phyloP scores from a whole-genome alignment of 1,140 invertebrate genomes.

The Rhagoletis pomonella region DNA sequence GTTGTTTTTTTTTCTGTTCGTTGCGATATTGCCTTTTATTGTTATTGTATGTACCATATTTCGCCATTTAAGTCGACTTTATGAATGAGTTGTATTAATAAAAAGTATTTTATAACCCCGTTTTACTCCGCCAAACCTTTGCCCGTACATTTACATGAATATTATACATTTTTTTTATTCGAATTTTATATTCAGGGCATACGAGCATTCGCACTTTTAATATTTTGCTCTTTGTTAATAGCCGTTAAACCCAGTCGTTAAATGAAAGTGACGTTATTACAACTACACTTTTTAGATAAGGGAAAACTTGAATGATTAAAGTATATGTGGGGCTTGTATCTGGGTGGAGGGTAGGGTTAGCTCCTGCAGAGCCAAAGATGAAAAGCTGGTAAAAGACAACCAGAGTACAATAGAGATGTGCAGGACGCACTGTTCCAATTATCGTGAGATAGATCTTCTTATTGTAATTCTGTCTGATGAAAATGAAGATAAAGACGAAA shows the following conservation, averaged over 20 bases:
- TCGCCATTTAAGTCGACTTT: conserved; percentile 37
- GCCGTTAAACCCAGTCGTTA: conserved; percentile 4
- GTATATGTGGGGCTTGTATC: too few relatives aligned
- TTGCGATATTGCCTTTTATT: conserved; percentile 1
- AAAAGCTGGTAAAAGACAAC: too few relatives aligned
- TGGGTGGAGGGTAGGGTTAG: too few relatives aligned
- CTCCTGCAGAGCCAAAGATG: too few relatives aligned
- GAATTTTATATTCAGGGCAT: background rate
- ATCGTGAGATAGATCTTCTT: too few relatives aligned
- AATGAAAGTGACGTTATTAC: background rate
- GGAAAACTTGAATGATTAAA: too few relatives aligned
- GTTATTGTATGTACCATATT: conserved; percentile 18
- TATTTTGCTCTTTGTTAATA: background rate
- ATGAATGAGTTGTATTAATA: conserved; percentile 42
- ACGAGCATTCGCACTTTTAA: conserved; percentile 5
- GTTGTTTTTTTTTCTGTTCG: background rate
- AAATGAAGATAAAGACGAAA: too few relatives aligned
- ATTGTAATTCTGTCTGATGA: too few relatives aligned
- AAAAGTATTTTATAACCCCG: conserved; percentile 16
- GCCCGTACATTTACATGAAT: background rate
- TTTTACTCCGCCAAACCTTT: conserved; percentile 31
- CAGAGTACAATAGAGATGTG: too few relatives aligned
- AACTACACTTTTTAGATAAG: too few relatives aligned
- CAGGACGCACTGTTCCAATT: too few relatives aligned
- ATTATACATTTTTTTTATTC: background rate